Evolutionary conservation across 1,140 invertebrate species (phyloP).

Genomic region (Oreohelix idahoensis): DNA sequence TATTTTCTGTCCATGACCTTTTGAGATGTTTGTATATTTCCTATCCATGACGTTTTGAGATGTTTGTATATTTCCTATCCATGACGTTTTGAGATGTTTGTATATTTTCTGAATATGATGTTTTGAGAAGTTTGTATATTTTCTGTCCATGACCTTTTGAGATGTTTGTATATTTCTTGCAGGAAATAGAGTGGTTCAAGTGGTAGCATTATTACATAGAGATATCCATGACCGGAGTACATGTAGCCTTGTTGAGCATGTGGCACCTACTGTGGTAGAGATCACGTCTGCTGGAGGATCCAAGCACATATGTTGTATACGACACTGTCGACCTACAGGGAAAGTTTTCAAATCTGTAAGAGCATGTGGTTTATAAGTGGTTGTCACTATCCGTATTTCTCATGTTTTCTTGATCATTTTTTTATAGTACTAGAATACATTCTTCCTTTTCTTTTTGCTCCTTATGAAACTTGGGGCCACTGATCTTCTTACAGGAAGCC

Average conservation of each 20-base stretch:
- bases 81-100: no score
- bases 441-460: no score
- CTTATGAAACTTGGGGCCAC: no score
- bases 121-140: no score
- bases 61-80: no score
- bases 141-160: no score
- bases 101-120: no score
- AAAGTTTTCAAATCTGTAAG: constrained; percentile 28
- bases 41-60: no score
- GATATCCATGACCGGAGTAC: constrained; percentile 35
- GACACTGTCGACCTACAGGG: constrained; percentile 22
- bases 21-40: background rate
- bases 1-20: background rate
- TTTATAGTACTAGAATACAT: no score
- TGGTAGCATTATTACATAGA: constrained; percentile 28
- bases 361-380: background rate
- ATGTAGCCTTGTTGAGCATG: background rate
- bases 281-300: background rate
- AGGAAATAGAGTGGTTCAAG: constrained; percentile 35
- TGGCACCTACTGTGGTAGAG: constrained; percentile 13
- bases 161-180: background rate
- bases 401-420: no score
- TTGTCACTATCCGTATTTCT: no score
- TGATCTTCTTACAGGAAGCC: no score
- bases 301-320: background rate